Evolutionary conservation across 2,888 invertebrate genomes (phyloP).

Genomic region (Stenoptilia bipunctidactyla): DNA sequence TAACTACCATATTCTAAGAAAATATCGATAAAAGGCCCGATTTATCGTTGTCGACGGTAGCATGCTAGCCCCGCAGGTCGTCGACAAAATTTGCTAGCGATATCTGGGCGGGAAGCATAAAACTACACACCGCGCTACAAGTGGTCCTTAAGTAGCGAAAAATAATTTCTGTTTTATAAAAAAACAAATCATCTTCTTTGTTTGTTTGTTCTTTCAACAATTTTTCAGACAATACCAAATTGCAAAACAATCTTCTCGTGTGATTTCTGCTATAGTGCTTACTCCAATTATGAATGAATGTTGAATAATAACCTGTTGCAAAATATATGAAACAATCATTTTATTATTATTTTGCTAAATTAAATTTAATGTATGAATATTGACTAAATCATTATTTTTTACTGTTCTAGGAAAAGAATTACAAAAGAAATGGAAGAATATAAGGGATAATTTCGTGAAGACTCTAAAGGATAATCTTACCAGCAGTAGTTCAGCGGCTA

Average conservation of each 20-base stretch:
- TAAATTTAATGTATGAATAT: conserved; percentile 11
- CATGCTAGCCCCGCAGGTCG: too few relatives aligned
- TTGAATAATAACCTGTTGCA: conserved; percentile 9
- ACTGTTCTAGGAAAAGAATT: conserved; percentile 13
- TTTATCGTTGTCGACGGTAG: too few relatives aligned
- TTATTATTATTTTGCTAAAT: neutral
- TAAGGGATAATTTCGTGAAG: conserved; percentile 14
- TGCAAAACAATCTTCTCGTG: conserved; percentile 15
- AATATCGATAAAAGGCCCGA: too few relatives aligned
- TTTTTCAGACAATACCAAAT: conserved; percentile 19
- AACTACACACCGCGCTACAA: too few relatives aligned
- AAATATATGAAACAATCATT: neutral
- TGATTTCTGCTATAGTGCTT: conserved; percentile 17
- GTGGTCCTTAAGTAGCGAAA: too few relatives aligned
- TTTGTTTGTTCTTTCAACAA: too few relatives aligned
- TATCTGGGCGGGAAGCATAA: too few relatives aligned
- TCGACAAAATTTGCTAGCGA: too few relatives aligned
- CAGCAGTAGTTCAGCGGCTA: conserved; percentile 14
- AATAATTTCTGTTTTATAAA: too few relatives aligned
- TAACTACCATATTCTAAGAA: too few relatives aligned
- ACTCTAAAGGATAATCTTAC: conserved; percentile 12
- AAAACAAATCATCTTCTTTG: too few relatives aligned
- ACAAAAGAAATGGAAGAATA: conserved; percentile 15
- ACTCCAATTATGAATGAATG: conserved; percentile 15
- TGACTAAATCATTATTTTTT: conserved; percentile 12